These are phyloP conservation scores for Geophilus truncorum DNA, from an alignment of 2,888 invertebrate species.

Conservation along the genomic window DNA sequence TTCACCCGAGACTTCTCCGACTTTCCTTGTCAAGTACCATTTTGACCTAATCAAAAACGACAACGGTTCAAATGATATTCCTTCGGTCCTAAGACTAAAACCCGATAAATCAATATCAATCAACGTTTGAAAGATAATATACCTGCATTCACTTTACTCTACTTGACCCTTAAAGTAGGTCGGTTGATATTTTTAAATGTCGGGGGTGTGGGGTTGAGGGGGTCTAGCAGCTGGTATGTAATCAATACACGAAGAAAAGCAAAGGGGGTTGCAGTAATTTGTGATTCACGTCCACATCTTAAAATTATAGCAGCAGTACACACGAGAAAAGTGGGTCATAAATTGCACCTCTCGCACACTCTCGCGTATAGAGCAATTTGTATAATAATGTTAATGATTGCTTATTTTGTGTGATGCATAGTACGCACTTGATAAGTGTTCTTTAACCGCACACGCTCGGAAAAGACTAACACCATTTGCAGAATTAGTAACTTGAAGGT, in stretches of 20 bases:
- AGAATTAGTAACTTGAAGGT: conserved; percentile 3
- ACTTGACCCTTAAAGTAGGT: neutral
- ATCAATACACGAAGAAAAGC: neutral
- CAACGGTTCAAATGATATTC: conserved; percentile 11
- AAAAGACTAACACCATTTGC: conserved; percentile 10
- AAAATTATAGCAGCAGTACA: neutral
- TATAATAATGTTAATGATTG: conserved; percentile 20
- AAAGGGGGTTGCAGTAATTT: neutral
- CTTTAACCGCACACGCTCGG: neutral
- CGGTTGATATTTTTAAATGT: neutral
- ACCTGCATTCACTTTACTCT: neutral
- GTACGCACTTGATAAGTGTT: conserved; percentile 14
- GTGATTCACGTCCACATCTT: conserved; percentile 15
- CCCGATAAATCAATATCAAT: neutral
- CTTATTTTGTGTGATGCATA: conserved; percentile 20
- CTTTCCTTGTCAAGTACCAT: conserved; percentile 7
- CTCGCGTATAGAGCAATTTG: neutral
- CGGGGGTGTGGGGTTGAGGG: neutral
- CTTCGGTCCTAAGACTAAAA: neutral
- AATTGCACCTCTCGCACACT: neutral
- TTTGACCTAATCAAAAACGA: conserved; percentile 8
- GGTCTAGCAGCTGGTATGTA: neutral
- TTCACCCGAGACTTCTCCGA: neutral
- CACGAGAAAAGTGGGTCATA: conserved; percentile 16
- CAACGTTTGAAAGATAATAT: neutral